Evolutionary conservation across 2,797 vertebrate species (phyloP).

Genomic region (Heteromormyrus szaboi): DNA sequence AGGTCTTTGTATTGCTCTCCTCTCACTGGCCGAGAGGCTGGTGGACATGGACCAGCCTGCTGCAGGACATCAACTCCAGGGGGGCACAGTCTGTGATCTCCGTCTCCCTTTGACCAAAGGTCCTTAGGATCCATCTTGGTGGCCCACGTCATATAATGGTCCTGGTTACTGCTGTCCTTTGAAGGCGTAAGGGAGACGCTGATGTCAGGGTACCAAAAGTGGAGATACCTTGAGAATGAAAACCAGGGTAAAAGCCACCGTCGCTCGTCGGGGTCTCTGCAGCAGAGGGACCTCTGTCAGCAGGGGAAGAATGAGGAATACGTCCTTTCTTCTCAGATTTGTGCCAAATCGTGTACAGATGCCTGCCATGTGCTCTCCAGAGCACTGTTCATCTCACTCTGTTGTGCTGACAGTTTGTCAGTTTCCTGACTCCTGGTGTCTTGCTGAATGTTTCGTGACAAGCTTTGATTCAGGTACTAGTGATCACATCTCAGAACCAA

Average conservation of each 20-base stretch:
- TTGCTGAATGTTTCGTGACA: neutral
- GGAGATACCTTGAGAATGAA: neutral
- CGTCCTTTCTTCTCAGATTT: neutral
- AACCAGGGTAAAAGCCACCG: neutral
- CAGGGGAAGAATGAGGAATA: neutral
- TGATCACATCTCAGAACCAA: neutral
- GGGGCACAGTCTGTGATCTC: neutral
- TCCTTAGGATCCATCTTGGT: neutral
- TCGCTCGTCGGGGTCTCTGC: neutral
- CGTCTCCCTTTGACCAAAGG: constrained; percentile 1
- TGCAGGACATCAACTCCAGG: neutral
- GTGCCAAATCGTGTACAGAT: constrained; percentile 24
- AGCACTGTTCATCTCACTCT: neutral
- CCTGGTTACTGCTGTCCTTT: neutral
- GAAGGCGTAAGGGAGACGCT: neutral
- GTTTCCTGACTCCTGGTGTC: neutral
- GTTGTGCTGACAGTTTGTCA: constrained; percentile 9
- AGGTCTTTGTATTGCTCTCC: neutral
- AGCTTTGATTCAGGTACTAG: neutral
- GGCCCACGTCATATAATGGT: neutral
- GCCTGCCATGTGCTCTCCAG: neutral
- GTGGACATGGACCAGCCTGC: neutral
- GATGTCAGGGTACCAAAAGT: neutral
- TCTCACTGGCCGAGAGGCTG: neutral
- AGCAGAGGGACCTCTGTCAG: neutral